A percentile compares a stretch with the other conserved stretches of the same genome.
These are phyloP conservation scores for Vannuccia rotundouncinata DNA, from an alignment of 2,888 invertebrate genomes.

Conservation along the genomic window DNA sequence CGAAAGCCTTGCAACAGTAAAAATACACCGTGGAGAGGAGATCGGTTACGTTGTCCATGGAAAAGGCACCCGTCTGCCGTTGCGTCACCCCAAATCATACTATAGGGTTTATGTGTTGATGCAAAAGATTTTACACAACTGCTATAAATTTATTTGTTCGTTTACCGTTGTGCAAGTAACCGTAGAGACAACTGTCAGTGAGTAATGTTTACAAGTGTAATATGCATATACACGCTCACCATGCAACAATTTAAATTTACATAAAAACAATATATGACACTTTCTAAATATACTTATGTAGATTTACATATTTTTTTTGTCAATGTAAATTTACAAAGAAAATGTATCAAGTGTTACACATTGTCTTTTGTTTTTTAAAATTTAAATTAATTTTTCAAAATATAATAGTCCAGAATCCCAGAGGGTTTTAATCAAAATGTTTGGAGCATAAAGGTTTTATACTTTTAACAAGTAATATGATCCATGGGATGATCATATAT, in stretches of 20 bases:
- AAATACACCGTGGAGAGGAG: slow-evolving; percentile 24
- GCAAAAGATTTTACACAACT: slow-evolving; percentile 8
- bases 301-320: too few relatives aligned
- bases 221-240: slow-evolving; percentile 23
- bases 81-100: neutral
- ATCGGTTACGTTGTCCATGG: slow-evolving; percentile 18
- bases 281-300: too few relatives aligned
- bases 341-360: too few relatives aligned
- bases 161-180: slow-evolving; percentile 11
- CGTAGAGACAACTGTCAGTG: slow-evolving; percentile 12
- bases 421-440: too few relatives aligned
- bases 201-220: slow-evolving; percentile 5
- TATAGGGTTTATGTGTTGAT: neutral
- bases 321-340: too few relatives aligned
- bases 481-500: too few relatives aligned
- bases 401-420: too few relatives aligned
- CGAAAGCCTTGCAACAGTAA: slow-evolving; percentile 21
- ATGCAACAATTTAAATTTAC: slow-evolving; percentile 26
- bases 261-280: too few relatives aligned
- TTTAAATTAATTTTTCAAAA: too few relatives aligned
- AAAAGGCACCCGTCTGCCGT: slow-evolving; percentile 13
- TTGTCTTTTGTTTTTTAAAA: too few relatives aligned
- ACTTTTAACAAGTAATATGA: too few relatives aligned
- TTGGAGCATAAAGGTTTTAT: too few relatives aligned
- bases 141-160: slow-evolving; percentile 17